Percentiles rank a stretch among this genome's conserved stretches.
phyloP scores from a whole-genome alignment of 2,113 vertebrate species.

The Chauna torquata region DNA sequence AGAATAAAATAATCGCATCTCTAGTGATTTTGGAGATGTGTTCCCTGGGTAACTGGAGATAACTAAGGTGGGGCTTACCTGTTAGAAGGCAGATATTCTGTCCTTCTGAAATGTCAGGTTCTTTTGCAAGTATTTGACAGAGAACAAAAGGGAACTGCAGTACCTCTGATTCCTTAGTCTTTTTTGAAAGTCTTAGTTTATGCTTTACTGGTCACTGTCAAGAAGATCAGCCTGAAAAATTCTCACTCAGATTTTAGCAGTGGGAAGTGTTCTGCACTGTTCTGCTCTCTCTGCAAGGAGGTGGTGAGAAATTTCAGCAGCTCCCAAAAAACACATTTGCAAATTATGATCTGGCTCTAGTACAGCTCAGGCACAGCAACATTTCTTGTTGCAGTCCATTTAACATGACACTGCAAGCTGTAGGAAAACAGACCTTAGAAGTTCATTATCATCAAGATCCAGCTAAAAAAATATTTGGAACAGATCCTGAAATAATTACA shows the following conservation, averaged over 20 bases:
- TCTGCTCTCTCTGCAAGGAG: conserved; percentile 35
- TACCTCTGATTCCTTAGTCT: not conserved
- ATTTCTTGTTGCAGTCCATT: conserved; percentile 17
- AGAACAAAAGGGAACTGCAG: not conserved
- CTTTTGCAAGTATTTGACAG: not conserved
- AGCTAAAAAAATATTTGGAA: conserved; percentile 36
- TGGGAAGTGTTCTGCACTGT: conserved; percentile 46
- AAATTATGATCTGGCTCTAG: not conserved
- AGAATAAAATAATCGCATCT: fast-evolving
- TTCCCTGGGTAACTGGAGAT: not conserved
- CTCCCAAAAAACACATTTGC: conserved; percentile 39
- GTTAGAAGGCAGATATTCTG: not conserved
- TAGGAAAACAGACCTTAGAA: not conserved
- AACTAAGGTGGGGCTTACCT: not conserved
- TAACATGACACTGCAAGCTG: conserved; percentile 20
- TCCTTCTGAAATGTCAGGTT: not conserved
- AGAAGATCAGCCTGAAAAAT: not conserved
- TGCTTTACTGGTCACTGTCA: conserved; percentile 1
- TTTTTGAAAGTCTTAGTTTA: not conserved
- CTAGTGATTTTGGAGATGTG: not conserved
- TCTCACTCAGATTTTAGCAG: conserved; percentile 12
- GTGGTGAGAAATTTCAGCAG: conserved; percentile 20
- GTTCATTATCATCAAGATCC: not conserved
- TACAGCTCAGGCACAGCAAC: not conserved
- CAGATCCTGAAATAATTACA: conserved; percentile 57